phyloP scores from a whole-genome alignment of 2,888 invertebrate species.

The Thereva nobilitata region DNA sequence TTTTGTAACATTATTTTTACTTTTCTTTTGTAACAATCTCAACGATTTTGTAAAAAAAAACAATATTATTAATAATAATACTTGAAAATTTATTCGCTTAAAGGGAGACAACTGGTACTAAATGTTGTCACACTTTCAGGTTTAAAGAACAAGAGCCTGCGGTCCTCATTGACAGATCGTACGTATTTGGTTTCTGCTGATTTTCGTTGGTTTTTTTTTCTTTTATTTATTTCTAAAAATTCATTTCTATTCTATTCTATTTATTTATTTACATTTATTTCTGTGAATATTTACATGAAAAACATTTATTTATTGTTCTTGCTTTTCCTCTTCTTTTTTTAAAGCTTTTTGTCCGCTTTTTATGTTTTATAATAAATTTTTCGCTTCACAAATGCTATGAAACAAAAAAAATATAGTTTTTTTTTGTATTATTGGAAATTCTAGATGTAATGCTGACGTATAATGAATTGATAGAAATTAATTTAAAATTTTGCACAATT shows the following conservation, averaged over 20 bases:
- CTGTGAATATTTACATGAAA: conserved; percentile 25
- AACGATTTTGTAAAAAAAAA: too few species aligned
- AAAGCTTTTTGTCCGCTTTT: not conserved
- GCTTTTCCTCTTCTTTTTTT: not conserved
- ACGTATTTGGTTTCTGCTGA: conserved; percentile 50
- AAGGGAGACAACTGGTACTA: conserved; percentile 36
- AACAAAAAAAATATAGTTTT: too few species aligned
- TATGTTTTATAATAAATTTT: not conserved
- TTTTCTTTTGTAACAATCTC: too few species aligned
- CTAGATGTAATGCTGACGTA: too few species aligned
- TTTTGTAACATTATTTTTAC: too few species aligned
- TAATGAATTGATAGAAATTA: too few species aligned
- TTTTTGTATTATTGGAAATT: too few species aligned
- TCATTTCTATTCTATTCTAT: conserved; percentile 1
- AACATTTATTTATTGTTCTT: conserved; percentile 3
- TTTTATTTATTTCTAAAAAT: not conserved
- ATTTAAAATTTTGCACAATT: too few species aligned
- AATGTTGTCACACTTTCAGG: conserved; percentile 56
- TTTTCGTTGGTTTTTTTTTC: conserved; percentile 6
- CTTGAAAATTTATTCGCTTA: too few species aligned
- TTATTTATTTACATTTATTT: conserved; percentile 22
- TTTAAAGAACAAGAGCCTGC: conserved; percentile 60
- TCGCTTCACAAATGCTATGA: too few species aligned
- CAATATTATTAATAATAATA: too few species aligned
- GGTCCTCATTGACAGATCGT: conserved; percentile 59